Percentiles rank a stretch among this genome's conserved stretches.
Evolutionary conservation across 1,140 invertebrate species (phyloP).

Genomic region (Drosophila santomea): DNA sequence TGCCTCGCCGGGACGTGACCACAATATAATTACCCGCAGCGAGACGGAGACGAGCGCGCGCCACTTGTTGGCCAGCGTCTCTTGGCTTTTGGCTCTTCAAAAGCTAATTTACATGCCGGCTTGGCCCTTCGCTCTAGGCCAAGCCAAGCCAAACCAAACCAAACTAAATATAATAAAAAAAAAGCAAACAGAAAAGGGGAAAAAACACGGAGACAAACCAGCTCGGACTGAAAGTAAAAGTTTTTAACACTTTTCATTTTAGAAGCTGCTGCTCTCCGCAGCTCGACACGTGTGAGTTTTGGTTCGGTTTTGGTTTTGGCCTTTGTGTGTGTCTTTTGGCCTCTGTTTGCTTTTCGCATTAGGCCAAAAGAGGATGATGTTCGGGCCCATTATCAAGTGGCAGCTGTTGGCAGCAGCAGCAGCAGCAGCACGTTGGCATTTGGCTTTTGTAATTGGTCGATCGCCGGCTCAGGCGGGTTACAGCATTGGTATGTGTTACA

Average conservation of each 20-base stretch:
- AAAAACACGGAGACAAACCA: constrained; percentile 2
- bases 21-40: constrained; percentile 80
- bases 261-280: constrained; percentile 51
- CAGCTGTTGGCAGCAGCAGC: constrained; percentile 40
- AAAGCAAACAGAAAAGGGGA: background rate
- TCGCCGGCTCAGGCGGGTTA: constrained; percentile 4
- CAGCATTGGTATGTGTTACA: constrained; percentile 32
- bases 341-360: constrained; percentile 76
- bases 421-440: constrained; percentile 40
- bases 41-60: constrained; percentile 49
- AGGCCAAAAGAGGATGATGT: constrained; percentile 54
- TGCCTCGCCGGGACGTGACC: constrained; percentile 77
- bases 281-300: constrained; percentile 21
- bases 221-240: constrained; percentile 43
- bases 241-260: constrained; percentile 81
- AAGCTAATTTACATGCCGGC: constrained; percentile 75
- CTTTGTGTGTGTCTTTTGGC: constrained; percentile 30
- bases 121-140: constrained; percentile 28
- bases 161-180: background rate
- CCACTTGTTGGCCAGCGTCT: constrained; percentile 65
- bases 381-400: constrained; percentile 65
- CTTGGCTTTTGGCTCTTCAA: constrained; percentile 58
- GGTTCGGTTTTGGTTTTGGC: constrained; percentile 3
- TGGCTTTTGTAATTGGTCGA: constrained; percentile 27
- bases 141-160: constrained; percentile 1